phyloP scores from a whole-genome alignment of 2,888 invertebrate genomes.

The Urechis unicinctus region DNA sequence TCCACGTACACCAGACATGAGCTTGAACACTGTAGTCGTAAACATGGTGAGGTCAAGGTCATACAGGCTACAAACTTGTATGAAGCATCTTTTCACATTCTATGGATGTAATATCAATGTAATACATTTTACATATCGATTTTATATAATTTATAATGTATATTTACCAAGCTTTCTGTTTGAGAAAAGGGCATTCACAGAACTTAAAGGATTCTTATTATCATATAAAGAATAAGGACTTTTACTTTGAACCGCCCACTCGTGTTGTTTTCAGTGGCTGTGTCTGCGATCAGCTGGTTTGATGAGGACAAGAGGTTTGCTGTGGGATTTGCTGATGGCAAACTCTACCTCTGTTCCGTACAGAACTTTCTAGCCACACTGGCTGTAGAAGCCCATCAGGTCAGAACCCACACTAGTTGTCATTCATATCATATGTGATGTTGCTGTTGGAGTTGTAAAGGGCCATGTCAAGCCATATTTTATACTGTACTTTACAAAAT shows the following conservation, averaged over 20 bases:
- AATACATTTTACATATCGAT: too few species aligned
- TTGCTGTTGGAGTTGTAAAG: too few species aligned
- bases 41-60: constrained; percentile 25
- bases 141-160: not conserved
- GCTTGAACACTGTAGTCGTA: constrained; percentile 36
- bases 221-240: too few species aligned
- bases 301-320: constrained; percentile 57
- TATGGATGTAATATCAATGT: too few species aligned
- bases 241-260: too few species aligned
- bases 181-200: too few species aligned
- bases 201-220: too few species aligned
- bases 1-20: constrained; percentile 34
- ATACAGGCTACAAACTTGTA: not conserved
- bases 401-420: constrained; percentile 11
- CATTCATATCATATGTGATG: not conserved
- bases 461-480: too few species aligned
- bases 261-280: constrained; percentile 53
- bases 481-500: too few species aligned
- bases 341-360: constrained; percentile 35
- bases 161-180: not conserved
- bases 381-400: constrained; percentile 41
- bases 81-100: not conserved
- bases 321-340: constrained; percentile 57
- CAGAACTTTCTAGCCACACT: constrained; percentile 33
- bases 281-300: constrained; percentile 57